Conservation (phyloP, 2,797 vertebrate species). For the Steatocranus sp. region DNA sequence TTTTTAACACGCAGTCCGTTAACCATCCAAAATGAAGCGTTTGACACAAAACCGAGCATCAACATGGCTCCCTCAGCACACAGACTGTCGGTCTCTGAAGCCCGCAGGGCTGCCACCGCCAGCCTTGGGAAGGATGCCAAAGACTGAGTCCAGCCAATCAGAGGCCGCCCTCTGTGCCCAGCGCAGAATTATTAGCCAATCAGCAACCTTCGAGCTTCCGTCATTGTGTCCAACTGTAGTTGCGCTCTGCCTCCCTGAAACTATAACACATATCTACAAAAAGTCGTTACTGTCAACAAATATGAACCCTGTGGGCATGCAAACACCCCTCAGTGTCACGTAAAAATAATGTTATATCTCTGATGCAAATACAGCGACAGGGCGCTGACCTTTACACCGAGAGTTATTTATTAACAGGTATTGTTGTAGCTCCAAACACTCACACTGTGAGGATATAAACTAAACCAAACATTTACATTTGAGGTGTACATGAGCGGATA, state of each 20-base stretch:
- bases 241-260: slow-evolving; percentile 9
- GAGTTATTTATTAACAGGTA: not conserved
- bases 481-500: slow-evolving; percentile 28
- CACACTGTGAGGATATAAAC: not conserved
- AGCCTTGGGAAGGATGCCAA: slow-evolving; percentile 56
- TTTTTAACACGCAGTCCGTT: slow-evolving; percentile 23
- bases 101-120: slow-evolving; percentile 39
- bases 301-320: not conserved
- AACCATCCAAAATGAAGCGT: slow-evolving; percentile 48
- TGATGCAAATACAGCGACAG: not conserved
- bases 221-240: slow-evolving; percentile 53
- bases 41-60: slow-evolving; percentile 55
- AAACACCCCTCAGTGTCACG: not conserved
- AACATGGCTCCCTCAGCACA: slow-evolving; percentile 72
- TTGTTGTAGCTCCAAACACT: not conserved
- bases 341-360: not conserved
- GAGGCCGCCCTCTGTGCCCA: slow-evolving; percentile 18
- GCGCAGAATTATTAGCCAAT: slow-evolving; percentile 56
- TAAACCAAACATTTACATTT: not conserved
- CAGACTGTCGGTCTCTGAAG: slow-evolving; percentile 44
- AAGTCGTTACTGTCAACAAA: slow-evolving; percentile 15
- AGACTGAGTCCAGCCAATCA: slow-evolving; percentile 59
- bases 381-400: not conserved
- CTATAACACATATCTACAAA: not conserved
- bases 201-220: slow-evolving; percentile 34